Conservation (phyloP, 2,113 vertebrate species). For the Cyanoderma ruficeps region DNA sequence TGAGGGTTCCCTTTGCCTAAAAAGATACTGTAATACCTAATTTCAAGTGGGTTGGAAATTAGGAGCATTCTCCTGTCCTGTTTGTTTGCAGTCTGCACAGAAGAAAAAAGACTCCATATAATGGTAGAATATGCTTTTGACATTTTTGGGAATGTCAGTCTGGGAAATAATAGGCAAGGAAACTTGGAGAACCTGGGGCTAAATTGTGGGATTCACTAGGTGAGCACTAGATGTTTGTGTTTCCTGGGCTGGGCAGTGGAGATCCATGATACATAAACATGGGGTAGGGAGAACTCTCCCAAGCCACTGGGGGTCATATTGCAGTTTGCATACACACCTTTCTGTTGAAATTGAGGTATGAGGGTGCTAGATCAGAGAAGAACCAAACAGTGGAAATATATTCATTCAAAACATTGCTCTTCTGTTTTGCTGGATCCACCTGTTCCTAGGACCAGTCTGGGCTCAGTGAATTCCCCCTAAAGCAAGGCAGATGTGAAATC, state of each 20-base stretch:
- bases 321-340: background rate
- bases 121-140: background rate
- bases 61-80: background rate
- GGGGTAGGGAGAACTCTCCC: background rate
- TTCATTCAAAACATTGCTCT: background rate
- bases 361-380: background rate
- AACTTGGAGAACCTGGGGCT: background rate
- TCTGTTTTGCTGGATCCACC: background rate
- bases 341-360: background rate
- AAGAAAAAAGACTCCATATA: background rate
- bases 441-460: background rate
- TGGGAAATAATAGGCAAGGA: background rate
- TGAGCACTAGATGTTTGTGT: background rate
- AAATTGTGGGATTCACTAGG: background rate
- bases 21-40: background rate
- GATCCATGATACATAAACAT: too few relatives aligned
- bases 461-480: background rate
- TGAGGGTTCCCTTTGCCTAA: background rate
- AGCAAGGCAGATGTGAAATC: background rate
- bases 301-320: fast-evolving
- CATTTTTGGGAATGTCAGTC: background rate
- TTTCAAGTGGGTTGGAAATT: background rate
- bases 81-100: background rate
- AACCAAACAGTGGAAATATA: background rate
- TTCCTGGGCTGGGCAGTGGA: background rate